Evolutionary conservation across 2,113 vertebrate genomes (phyloP), one percentile per base, ranked within the genome.

Genomic region (Forbesichthys papilliferus): DNA sequence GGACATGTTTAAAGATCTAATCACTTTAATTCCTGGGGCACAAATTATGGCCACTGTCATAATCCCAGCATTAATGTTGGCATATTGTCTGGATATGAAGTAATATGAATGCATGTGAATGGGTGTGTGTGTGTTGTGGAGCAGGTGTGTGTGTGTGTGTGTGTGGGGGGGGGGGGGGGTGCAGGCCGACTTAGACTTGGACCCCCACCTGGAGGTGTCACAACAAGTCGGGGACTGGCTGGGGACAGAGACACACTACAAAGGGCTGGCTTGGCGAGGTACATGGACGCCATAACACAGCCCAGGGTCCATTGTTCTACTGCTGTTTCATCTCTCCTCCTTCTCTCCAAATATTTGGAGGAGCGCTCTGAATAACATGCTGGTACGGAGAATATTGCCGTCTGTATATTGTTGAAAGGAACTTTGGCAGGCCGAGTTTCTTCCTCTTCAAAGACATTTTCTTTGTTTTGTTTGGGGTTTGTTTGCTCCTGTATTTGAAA

Each of bases 331-430:
- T 93, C 91, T 92, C 87, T 82, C 87, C 85, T 90, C 88, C 81
- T 91, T 90, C 88, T 90, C 87, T 92, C 88, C 88, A 93, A 93
- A 93, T 93, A 92, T 93, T 93, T 93, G 88, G 84, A 93, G 71
- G 86, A 91, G 87, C 81, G 61, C 81, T 91, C 86, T 74, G 89
- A 91, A 92, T 90, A 92, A 91, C 92, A 92, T 87, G 69, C 79
- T 86, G 90, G 89, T 86, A 85, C 85, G 86, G 90, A 92, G 89
- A 92, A 87, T 91, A 89, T 78, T 89, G 71, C 64, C 27, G 75
- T 77, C 80, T 93, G 92, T 93, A 92, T 93, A 92, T 93, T 93
- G 89, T 93, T 92, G 84, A 90, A 93, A 91, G 91, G 92, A 93
- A 93, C 91, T 87, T 61, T 14, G 84, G 83, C 87, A 86, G 89